Conservation (phyloP, 2,888 invertebrate species). For the Macrosiphum euphorbiae region DNA sequence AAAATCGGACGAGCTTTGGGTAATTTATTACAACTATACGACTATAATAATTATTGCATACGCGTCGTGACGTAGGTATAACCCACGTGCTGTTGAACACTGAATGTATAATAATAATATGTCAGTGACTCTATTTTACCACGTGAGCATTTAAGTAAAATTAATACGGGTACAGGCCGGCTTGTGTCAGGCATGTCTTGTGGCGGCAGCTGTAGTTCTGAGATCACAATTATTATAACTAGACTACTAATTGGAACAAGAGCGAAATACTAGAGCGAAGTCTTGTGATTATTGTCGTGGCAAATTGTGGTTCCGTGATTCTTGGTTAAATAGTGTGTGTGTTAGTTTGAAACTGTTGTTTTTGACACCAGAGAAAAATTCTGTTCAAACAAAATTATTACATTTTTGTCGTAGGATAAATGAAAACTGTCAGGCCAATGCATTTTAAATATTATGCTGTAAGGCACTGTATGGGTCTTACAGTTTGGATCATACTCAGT, state of each 20-base stretch:
- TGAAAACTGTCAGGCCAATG: neutral
- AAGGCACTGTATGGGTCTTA: neutral
- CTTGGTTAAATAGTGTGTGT: neutral
- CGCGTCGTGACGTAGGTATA: neutral
- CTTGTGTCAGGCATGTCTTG: neutral
- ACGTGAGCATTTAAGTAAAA: slow-evolving; percentile 3
- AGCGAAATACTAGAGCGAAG: neutral
- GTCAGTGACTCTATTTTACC: neutral
- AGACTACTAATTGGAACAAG: neutral
- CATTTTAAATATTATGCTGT: neutral
- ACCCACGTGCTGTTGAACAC: neutral
- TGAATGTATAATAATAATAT: neutral
- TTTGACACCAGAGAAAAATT: neutral
- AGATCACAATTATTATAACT: neutral
- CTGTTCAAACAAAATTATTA: neutral
- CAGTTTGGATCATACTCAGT: neutral
- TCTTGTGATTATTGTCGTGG: neutral
- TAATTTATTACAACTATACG: neutral
- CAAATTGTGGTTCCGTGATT: neutral
- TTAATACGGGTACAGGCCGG: neutral
- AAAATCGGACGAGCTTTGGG: neutral
- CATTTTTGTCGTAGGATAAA: neutral
- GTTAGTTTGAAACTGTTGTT: neutral
- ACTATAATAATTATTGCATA: neutral
- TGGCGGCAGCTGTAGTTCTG: neutral